phyloP scores from a whole-genome alignment of 2,113 vertebrate genomes.

The Notarius lentiginosus region DNA sequence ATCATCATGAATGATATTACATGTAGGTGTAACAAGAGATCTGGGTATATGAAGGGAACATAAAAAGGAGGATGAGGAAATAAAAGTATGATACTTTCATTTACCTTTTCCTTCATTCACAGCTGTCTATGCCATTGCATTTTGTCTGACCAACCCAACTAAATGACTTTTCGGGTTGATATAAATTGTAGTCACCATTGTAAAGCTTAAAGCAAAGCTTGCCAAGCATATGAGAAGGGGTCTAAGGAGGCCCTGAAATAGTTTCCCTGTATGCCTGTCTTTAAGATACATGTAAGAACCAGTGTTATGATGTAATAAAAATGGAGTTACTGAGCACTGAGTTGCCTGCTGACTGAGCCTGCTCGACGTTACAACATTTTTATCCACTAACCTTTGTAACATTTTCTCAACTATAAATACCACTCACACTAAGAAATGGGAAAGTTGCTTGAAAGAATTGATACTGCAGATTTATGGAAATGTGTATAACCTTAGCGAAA shows the following conservation, averaged over 20 bases:
- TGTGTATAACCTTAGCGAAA: background rate
- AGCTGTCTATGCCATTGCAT: background rate
- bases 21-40: background rate
- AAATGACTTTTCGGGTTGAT: background rate
- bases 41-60: no score
- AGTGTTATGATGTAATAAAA: conserved; percentile 45
- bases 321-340: conserved; percentile 40
- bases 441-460: background rate
- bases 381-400: background rate
- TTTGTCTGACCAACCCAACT: background rate
- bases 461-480: background rate
- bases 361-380: conserved; percentile 33
- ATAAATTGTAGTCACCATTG: background rate
- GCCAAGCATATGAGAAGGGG: background rate
- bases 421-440: background rate
- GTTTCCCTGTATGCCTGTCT: background rate
- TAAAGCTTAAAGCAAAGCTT: background rate
- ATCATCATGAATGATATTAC: background rate
- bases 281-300: conserved; percentile 11
- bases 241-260: background rate
- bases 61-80: background rate
- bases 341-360: conserved; percentile 26
- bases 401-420: background rate
- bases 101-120: background rate
- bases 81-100: background rate